These are phyloP conservation scores for Polydrusus cervinus DNA, from an alignment of 2,888 invertebrate genomes.

Conservation along the genomic window DNA sequence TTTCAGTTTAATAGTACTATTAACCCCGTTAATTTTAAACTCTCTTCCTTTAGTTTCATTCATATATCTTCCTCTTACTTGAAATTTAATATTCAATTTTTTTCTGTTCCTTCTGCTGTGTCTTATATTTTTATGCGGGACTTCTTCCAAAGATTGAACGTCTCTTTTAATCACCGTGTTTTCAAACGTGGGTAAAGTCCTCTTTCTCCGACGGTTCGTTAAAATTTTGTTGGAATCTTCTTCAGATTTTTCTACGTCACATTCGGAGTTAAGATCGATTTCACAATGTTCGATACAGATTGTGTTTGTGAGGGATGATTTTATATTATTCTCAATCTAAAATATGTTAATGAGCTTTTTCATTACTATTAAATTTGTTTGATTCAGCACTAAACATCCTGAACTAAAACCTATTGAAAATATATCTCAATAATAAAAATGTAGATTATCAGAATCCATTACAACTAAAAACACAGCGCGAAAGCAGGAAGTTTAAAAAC, in stretches of 20 bases:
- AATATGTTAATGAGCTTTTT: slow-evolving; percentile 46
- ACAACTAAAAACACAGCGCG: too few relatives aligned
- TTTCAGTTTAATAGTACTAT: slow-evolving; percentile 29
- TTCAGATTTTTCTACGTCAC: slow-evolving; percentile 56
- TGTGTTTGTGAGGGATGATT: slow-evolving; percentile 52
- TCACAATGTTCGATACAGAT: slow-evolving; percentile 57
- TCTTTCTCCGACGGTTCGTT: slow-evolving; percentile 59
- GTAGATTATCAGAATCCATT: too few relatives aligned
- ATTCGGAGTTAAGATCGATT: slow-evolving; percentile 56
- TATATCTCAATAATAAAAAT: too few relatives aligned
- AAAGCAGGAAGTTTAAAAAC: too few relatives aligned
- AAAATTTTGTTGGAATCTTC: slow-evolving; percentile 63
- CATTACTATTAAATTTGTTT: too few relatives aligned
- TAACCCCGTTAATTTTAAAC: slow-evolving; percentile 22
- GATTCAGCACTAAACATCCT: too few relatives aligned
- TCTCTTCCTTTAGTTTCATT: slow-evolving; percentile 52
- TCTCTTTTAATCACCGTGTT: neutral
- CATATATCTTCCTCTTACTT: slow-evolving; percentile 61
- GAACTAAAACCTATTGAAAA: too few relatives aligned
- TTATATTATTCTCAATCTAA: slow-evolving; percentile 61
- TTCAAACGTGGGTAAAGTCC: neutral
- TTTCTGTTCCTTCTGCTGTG: slow-evolving; percentile 53
- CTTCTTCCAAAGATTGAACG: slow-evolving; percentile 33
- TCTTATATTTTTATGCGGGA: slow-evolving; percentile 56
- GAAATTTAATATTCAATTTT: slow-evolving; percentile 64